Percentiles rank a stretch among this genome's conserved stretches.
Conservation (phyloP, 2,888 invertebrate genomes). For the Lasioglossum leucozonium region DNA sequence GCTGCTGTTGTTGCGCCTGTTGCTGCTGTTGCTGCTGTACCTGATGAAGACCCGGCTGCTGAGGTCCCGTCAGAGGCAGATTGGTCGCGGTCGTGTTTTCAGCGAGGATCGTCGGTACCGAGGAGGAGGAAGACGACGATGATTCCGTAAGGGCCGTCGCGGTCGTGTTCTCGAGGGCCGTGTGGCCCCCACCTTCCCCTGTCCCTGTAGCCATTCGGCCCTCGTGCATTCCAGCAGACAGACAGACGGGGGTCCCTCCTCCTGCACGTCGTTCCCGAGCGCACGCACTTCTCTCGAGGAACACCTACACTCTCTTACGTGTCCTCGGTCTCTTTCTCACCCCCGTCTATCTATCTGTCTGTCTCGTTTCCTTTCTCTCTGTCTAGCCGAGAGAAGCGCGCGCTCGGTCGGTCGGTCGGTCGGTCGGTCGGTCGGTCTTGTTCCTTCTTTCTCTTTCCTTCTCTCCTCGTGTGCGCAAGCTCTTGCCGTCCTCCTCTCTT, state of each 20-base stretch:
- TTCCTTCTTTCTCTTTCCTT: slow-evolving; percentile 51
- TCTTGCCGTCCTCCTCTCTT: slow-evolving; percentile 61
- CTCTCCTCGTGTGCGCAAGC: slow-evolving; percentile 57
- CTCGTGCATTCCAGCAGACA: slow-evolving; percentile 78
- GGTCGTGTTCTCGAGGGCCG: slow-evolving; percentile 68
- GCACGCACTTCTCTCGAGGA: slow-evolving; percentile 67
- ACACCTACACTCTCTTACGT: slow-evolving; percentile 67
- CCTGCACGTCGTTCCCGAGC: slow-evolving; percentile 67
- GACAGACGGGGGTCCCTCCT: slow-evolving; percentile 68
- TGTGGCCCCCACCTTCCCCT: slow-evolving; percentile 68
- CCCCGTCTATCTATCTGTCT: slow-evolving; percentile 56
- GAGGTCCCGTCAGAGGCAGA: slow-evolving; percentile 64
- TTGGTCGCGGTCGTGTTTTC: slow-evolving; percentile 62
- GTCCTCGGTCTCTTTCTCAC: slow-evolving; percentile 62
- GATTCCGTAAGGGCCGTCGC: slow-evolving; percentile 72
- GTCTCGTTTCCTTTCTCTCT: slow-evolving; percentile 36
- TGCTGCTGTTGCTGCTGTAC: slow-evolving; percentile 58
- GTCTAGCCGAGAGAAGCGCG: slow-evolving; percentile 39
- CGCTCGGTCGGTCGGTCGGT: slow-evolving; percentile 18
- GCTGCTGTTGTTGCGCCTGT: slow-evolving; percentile 48
- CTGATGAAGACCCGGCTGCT: slow-evolving; percentile 65
- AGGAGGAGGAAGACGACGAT: slow-evolving; percentile 69
- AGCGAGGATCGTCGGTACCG: slow-evolving; percentile 65
- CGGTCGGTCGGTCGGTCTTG: slow-evolving; percentile 9
- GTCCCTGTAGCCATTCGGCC: slow-evolving; percentile 80